Percentiles rank a stretch among this genome's conserved stretches.
These are phyloP conservation scores for Ailurus styani DNA, from an alignment of 2,113 vertebrate genomes.

Conservation along the genomic window DNA sequence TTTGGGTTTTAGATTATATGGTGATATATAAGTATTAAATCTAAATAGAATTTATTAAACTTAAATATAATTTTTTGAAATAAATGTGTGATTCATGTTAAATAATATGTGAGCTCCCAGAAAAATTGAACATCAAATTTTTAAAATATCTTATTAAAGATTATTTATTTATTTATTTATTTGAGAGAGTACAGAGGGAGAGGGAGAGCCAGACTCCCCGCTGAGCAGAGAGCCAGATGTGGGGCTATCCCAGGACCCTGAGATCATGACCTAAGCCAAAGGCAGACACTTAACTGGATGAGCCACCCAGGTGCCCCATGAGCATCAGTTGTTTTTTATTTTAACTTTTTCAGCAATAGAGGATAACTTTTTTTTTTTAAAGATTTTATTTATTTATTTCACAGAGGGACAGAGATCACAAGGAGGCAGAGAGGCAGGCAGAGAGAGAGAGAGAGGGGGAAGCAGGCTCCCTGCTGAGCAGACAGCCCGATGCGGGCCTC, in stretches of 20 bases:
- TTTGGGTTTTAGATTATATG: neutral
- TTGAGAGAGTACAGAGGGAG: neutral
- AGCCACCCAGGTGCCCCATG: neutral
- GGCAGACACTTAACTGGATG: neutral
- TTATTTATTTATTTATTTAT: neutral
- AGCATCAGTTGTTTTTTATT: neutral
- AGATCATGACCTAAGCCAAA: neutral
- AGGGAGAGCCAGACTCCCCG: neutral
- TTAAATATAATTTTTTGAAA: neutral
- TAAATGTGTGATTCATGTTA: neutral
- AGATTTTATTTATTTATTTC: no score
- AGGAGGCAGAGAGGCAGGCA: no score
- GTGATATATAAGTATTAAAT: neutral
- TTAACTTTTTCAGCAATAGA: neutral
- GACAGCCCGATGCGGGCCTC: no score
- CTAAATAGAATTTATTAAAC: constrained; percentile 19
- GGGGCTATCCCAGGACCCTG: neutral
- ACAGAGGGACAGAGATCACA: no score
- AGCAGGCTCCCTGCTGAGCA: no score
- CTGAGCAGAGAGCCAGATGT: neutral
- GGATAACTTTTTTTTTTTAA: constrained; percentile 12
- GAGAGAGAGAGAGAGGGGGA: no score
- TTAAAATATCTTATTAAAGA: neutral
- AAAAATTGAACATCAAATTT: neutral
- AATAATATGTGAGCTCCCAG: neutral